A percentile compares a stretch with the other conserved stretches of the same genome.
phyloP scores from a whole-genome alignment of 2,888 invertebrate genomes.

The Diabrotica balteata region DNA sequence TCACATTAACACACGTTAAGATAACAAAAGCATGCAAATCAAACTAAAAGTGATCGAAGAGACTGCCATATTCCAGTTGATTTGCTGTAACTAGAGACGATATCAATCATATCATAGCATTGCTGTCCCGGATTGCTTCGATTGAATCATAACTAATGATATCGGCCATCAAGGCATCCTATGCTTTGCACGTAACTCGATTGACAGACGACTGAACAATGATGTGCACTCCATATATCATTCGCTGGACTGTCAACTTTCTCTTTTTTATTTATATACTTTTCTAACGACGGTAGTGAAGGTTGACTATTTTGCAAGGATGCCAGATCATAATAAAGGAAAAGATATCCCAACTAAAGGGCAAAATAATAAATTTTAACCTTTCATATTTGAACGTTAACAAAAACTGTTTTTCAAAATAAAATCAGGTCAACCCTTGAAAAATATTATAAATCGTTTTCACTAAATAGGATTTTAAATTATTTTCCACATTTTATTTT shows the following conservation, averaged over 20 bases:
- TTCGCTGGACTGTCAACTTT: conserved; percentile 42
- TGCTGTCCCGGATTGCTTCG: conserved; percentile 48
- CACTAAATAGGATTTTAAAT: too few relatives aligned
- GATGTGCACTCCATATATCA: conserved; percentile 50
- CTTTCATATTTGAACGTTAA: too few relatives aligned
- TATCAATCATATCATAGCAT: conserved; percentile 49
- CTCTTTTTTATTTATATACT: conserved; percentile 38
- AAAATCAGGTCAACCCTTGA: too few relatives aligned
- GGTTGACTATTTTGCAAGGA: neutral
- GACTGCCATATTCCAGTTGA: conserved; percentile 10
- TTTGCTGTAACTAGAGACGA: conserved; percentile 41
- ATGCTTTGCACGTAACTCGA: conserved; percentile 5
- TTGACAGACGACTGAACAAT: conserved; percentile 43
- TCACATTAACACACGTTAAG: too few relatives aligned
- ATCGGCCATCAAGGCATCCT: conserved; percentile 45
- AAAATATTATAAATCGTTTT: too few relatives aligned
- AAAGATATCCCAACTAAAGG: too few relatives aligned
- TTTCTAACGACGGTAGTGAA: neutral
- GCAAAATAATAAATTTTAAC: too few relatives aligned
- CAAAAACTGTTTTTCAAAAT: too few relatives aligned
- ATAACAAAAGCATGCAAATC: too few relatives aligned
- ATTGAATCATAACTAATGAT: conserved; percentile 55
- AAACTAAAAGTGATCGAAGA: neutral
- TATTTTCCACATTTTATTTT: too few relatives aligned
- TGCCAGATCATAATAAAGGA: neutral